These are phyloP conservation scores for Gobio gobio DNA, from an alignment of 2,113 vertebrate species.

Conservation along the genomic window DNA sequence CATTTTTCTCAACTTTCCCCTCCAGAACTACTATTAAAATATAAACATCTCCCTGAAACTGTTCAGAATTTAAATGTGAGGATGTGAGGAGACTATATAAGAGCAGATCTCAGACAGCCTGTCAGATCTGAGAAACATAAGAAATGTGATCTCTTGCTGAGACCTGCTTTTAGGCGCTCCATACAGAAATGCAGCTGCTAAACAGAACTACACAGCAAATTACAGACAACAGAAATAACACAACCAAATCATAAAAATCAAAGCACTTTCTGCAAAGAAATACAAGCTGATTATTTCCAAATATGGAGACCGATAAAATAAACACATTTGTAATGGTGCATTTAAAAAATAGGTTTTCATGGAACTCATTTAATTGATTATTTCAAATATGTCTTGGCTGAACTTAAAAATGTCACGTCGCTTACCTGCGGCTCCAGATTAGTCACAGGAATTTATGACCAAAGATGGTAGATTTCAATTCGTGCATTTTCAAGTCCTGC, in stretches of 20 bases:
- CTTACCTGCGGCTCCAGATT: not conserved
- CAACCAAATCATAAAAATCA: not conserved
- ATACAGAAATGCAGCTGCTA: not conserved
- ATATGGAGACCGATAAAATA: not conserved
- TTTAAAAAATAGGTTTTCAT: not conserved
- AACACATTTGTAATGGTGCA: not conserved
- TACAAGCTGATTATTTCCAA: not conserved
- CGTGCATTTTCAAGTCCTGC: not conserved
- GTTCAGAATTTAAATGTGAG: constrained; percentile 3
- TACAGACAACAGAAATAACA: not conserved
- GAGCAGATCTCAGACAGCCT: not conserved
- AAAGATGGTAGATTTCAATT: not conserved
- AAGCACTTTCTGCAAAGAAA: not conserved
- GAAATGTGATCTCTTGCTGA: not conserved
- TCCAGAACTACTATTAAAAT: not conserved
- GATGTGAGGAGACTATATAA: constrained; percentile 16
- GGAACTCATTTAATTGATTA: not conserved
- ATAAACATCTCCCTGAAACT: constrained; percentile 5
- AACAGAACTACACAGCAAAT: not conserved
- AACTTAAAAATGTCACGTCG: not conserved
- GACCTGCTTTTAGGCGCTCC: not conserved
- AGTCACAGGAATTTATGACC: not conserved
- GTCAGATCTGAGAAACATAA: constrained; percentile 1
- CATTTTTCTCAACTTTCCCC: constrained; percentile 9
- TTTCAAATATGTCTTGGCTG: not conserved